Conservation (phyloP, 1,140 invertebrate species). For the Drusus annulatus region DNA sequence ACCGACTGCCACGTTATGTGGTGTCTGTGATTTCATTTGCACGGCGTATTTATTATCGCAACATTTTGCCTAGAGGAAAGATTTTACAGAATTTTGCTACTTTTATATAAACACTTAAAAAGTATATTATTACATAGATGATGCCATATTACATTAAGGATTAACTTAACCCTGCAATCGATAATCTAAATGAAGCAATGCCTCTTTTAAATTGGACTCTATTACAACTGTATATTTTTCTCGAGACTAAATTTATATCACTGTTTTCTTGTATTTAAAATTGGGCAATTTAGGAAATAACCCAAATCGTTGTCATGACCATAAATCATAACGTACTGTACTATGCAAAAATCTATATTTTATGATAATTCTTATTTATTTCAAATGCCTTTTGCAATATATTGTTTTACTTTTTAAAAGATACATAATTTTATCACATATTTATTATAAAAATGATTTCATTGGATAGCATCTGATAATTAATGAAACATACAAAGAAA, state of each 20-base stretch:
- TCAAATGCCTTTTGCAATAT: conserved; percentile 12
- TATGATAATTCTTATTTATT: no score
- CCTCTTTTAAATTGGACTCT: not conserved
- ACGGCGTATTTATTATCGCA: conserved; percentile 20
- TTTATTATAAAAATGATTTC: not conserved
- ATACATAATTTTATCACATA: conserved; percentile 13
- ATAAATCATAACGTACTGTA: not conserved
- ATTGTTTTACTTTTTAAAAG: conserved; percentile 1
- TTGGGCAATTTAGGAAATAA: not conserved
- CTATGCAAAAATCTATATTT: not conserved
- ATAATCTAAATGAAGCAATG: not conserved
- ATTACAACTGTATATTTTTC: not conserved
- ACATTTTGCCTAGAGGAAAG: conserved; percentile 8
- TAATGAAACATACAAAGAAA: conserved; percentile 24
- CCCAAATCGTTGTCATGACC: not conserved
- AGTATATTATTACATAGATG: conserved; percentile 19
- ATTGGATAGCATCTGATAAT: not conserved
- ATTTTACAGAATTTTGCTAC: conserved; percentile 24
- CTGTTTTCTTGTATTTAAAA: not conserved
- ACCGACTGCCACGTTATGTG: not conserved
- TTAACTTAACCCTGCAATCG: conserved; percentile 7
- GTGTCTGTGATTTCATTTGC: not conserved
- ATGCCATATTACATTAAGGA: conserved; percentile 35
- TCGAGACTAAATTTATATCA: not conserved
- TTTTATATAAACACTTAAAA: conserved; percentile 20